These are phyloP conservation scores for Lutraria rhynchaena DNA, from an alignment of 1,140 invertebrate genomes.

Conservation along the genomic window DNA sequence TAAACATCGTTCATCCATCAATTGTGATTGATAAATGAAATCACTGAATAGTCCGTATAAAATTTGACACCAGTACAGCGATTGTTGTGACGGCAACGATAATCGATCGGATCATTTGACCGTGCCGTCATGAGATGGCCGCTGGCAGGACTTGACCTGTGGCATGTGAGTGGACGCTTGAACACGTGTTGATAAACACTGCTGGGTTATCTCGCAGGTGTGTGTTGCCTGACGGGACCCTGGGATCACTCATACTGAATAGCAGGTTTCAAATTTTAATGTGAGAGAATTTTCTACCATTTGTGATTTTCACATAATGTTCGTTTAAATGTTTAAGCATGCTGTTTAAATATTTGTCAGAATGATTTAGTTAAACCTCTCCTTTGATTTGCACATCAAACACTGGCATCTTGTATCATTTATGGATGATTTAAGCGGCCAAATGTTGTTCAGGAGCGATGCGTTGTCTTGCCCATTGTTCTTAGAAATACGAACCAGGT, in stretches of 20 bases:
- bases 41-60: slow-evolving; percentile 30
- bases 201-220: slow-evolving; percentile 26
- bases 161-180: slow-evolving; percentile 29
- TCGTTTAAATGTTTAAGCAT: neutral
- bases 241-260: slow-evolving; percentile 14
- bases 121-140: slow-evolving; percentile 43
- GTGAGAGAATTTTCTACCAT: slow-evolving; percentile 20
- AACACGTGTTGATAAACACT: slow-evolving; percentile 48
- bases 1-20: no score
- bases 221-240: slow-evolving; percentile 17
- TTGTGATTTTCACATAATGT: no score
- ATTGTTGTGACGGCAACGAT: slow-evolving; percentile 30
- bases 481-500: no score
- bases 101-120: slow-evolving; percentile 51
- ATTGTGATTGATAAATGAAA: slow-evolving; percentile 39
- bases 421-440: no score
- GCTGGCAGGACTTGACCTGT: slow-evolving; percentile 51
- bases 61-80: slow-evolving; percentile 40
- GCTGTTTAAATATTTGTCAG: neutral
- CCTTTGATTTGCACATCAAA: neutral
- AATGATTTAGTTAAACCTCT: neutral
- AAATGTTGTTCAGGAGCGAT: no score
- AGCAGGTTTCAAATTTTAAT: slow-evolving; percentile 33
- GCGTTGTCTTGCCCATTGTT: no score
- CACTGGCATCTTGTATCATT: no score